phyloP scores from a whole-genome alignment of 1,140 invertebrate genomes.

The Drosophila nebulosa region DNA sequence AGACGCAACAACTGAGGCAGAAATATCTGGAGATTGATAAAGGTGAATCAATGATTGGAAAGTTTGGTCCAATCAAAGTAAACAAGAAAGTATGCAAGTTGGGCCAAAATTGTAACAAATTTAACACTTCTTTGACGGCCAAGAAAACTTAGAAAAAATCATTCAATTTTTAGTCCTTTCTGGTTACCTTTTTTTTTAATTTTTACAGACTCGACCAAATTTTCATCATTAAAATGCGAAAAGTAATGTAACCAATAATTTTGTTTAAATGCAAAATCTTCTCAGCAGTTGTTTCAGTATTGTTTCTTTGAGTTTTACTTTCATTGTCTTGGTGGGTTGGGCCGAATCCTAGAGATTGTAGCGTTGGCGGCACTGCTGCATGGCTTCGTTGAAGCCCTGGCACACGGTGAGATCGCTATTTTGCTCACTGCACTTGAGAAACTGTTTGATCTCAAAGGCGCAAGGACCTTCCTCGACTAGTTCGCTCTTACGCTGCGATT shows the following conservation, averaged over 20 bases:
- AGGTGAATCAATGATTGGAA: constrained; percentile 1
- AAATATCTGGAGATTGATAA: background rate
- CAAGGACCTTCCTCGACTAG: constrained; percentile 85
- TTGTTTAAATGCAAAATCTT: background rate
- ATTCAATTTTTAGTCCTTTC: no score
- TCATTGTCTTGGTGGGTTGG: background rate
- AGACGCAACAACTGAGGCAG: background rate
- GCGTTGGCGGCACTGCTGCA: constrained; percentile 90
- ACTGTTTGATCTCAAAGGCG: constrained; percentile 93
- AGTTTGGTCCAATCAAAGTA: background rate
- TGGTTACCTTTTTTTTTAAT: no score
- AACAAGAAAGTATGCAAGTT: background rate
- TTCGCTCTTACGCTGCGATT: constrained; percentile 58
- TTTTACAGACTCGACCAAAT: no score
- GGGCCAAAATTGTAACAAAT: no score
- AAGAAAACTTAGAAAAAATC: no score
- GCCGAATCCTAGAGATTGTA: constrained; percentile 44
- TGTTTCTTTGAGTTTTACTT: background rate
- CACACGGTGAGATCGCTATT: constrained; percentile 91
- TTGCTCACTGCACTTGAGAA: constrained; percentile 91
- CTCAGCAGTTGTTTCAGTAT: background rate
- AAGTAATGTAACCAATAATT: background rate
- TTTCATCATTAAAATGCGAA: background rate
- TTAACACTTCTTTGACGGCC: no score
- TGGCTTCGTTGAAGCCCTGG: constrained; percentile 94